Conservation (phyloP, 2,888 invertebrate genomes). For the Philereme transversata region DNA sequence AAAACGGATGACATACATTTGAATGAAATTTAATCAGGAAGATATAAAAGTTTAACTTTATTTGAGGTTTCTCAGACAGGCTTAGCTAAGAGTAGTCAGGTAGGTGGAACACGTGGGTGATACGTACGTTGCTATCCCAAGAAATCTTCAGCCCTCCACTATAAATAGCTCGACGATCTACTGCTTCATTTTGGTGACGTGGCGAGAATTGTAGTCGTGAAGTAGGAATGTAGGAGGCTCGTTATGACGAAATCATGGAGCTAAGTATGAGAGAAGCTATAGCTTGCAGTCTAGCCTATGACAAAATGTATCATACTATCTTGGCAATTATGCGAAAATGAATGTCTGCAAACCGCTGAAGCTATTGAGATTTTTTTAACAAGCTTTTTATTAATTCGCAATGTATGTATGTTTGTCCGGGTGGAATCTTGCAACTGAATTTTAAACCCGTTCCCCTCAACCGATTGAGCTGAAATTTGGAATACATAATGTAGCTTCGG, state of each 20-base stretch:
- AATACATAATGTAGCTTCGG: too few species aligned
- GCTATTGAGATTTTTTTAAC: too few species aligned
- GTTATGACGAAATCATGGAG: constrained; percentile 8
- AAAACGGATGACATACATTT: constrained; percentile 7
- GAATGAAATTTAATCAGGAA: constrained; percentile 5
- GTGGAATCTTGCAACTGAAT: too few species aligned
- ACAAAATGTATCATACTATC: background rate
- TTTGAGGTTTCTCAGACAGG: background rate
- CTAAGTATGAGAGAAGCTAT: background rate
- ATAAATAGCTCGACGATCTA: constrained; percentile 2
- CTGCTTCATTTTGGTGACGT: constrained; percentile 13
- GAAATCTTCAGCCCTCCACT: constrained; percentile 3
- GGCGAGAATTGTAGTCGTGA: constrained; percentile 7
- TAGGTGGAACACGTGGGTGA: constrained; percentile 5
- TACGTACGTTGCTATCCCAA: background rate
- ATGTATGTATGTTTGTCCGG: too few species aligned
- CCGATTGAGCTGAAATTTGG: too few species aligned
- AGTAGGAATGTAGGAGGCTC: background rate
- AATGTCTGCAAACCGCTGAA: too few species aligned
- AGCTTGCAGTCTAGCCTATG: background rate
- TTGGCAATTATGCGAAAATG: too few species aligned
- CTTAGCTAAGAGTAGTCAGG: background rate
- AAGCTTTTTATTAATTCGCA: too few species aligned
- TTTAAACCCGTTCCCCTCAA: too few species aligned
- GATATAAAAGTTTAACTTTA: constrained; percentile 9